phyloP scores from a whole-genome alignment of 1,140 invertebrate species.

The Pseudomyrmex pallidus region DNA sequence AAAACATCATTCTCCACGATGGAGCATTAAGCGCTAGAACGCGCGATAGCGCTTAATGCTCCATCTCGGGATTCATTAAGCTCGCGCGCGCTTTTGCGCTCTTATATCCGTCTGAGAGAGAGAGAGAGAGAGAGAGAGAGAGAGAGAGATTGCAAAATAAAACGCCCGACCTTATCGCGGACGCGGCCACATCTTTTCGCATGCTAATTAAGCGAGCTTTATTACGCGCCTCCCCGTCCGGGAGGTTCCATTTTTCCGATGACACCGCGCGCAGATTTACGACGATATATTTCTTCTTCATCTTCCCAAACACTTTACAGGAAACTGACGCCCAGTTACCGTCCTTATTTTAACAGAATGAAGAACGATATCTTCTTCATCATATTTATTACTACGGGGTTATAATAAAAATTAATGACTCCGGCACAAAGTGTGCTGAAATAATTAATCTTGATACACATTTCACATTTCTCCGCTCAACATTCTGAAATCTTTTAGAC shows the following conservation, averaged over 20 bases:
- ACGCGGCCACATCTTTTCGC: constrained; percentile 50
- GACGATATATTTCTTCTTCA: constrained; percentile 3
- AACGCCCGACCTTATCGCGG: constrained; percentile 45
- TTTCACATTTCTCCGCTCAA: not conserved
- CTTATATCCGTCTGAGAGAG: constrained; percentile 24
- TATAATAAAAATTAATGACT: constrained; percentile 47
- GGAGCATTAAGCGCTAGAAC: constrained; percentile 48
- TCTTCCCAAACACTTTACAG: constrained; percentile 4
- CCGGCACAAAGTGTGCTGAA: not conserved
- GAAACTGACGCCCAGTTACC: constrained; percentile 6
- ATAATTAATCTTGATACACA: constrained; percentile 31
- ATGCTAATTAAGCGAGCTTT: constrained; percentile 58
- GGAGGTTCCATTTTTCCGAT: constrained; percentile 47
- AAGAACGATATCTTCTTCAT: constrained; percentile 23
- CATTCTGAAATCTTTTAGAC: no score
- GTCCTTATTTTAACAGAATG: constrained; percentile 22
- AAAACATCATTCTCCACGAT: constrained; percentile 48
- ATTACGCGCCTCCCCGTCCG: constrained; percentile 24
- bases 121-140: no score
- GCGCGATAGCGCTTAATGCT: constrained; percentile 38
- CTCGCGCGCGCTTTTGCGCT: constrained; percentile 21
- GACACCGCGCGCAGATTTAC: constrained; percentile 46
- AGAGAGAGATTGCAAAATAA: constrained; percentile 41
- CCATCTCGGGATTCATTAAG: constrained; percentile 52
- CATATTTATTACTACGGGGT: not conserved